A percentile compares a stretch with the other conserved stretches of the same genome.
phyloP scores from a whole-genome alignment of 2,888 invertebrate species.

The Acleris sparsana region DNA sequence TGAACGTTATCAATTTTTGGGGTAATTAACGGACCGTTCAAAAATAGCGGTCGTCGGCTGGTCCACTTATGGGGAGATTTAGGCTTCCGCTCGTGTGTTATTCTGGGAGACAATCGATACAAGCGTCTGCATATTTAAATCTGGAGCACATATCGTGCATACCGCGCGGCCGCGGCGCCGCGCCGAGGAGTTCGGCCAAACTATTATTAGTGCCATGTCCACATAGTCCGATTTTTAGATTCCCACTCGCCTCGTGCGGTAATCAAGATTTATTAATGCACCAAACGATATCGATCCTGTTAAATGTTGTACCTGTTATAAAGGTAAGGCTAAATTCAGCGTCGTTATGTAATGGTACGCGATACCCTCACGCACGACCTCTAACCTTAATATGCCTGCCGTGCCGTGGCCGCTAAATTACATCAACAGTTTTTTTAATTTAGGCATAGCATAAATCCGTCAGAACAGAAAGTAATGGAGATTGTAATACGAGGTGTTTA shows the following conservation, averaged over 20 bases:
- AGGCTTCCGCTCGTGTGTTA: constrained; percentile 64
- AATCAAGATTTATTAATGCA: constrained; percentile 16
- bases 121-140: constrained; percentile 79
- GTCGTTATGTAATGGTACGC: constrained; percentile 7
- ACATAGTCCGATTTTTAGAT: neutral
- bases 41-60: no score
- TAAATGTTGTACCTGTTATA: constrained; percentile 10
- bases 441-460: constrained; percentile 53
- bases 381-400: neutral
- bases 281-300: constrained; percentile 16
- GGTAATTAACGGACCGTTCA: no score
- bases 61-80: constrained; percentile 46
- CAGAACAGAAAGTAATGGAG: constrained; percentile 53
- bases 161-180: constrained; percentile 47
- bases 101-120: constrained; percentile 82
- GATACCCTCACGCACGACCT: constrained; percentile 13
- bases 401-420: neutral
- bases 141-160: constrained; percentile 54
- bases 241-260: constrained; percentile 1
- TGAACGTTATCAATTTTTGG: no score
- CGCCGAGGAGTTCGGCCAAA: neutral
- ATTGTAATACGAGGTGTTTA: constrained; percentile 60
- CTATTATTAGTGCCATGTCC: neutral
- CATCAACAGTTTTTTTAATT: neutral
- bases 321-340: constrained; percentile 6